Percentiles rank a stretch among this genome's conserved stretches.
These are phyloP conservation scores for Temnothorax rugatulus DNA, from an alignment of 2,888 invertebrate species.

Conservation along the genomic window DNA sequence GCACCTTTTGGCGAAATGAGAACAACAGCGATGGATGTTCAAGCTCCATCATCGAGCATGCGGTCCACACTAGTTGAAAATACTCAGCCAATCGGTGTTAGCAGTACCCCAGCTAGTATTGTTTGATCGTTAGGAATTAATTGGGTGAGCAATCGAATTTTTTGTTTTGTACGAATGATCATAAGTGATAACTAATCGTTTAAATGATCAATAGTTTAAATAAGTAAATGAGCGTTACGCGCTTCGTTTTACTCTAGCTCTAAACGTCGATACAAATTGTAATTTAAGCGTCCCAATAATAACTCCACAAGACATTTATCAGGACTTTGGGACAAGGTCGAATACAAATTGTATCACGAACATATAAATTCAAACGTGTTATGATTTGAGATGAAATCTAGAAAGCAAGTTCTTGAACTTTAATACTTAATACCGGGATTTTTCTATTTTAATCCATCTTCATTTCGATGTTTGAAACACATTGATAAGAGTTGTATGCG, in stretches of 20 bases:
- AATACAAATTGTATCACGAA: constrained; percentile 21
- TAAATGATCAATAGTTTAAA: constrained; percentile 57
- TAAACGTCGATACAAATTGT: constrained; percentile 22
- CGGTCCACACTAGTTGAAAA: constrained; percentile 93
- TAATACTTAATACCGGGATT: constrained; percentile 5
- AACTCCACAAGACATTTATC: neutral
- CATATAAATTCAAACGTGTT: constrained; percentile 32
- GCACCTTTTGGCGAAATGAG: constrained; percentile 94
- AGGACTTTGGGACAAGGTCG: constrained; percentile 3
- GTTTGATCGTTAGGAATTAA: constrained; percentile 87
- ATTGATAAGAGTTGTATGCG: neutral
- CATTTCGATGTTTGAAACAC: neutral
- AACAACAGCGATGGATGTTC: constrained; percentile 87
- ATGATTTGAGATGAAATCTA: constrained; percentile 7
- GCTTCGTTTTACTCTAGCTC: constrained; percentile 47
- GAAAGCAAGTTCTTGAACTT: neutral
- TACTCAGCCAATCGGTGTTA: constrained; percentile 93
- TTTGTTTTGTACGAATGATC: constrained; percentile 63
- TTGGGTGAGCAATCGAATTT: constrained; percentile 60
- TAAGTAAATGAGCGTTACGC: constrained; percentile 62
- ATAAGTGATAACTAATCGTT: constrained; percentile 62
- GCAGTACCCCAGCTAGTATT: constrained; percentile 91
- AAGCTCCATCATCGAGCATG: constrained; percentile 87
- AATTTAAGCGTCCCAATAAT: neutral
- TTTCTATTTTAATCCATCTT: neutral